Evolutionary conservation across 2,888 invertebrate species (phyloP), one percentile per base, ranked within the genome.

Genomic region (Carpatolechia fugitivella): DNA sequence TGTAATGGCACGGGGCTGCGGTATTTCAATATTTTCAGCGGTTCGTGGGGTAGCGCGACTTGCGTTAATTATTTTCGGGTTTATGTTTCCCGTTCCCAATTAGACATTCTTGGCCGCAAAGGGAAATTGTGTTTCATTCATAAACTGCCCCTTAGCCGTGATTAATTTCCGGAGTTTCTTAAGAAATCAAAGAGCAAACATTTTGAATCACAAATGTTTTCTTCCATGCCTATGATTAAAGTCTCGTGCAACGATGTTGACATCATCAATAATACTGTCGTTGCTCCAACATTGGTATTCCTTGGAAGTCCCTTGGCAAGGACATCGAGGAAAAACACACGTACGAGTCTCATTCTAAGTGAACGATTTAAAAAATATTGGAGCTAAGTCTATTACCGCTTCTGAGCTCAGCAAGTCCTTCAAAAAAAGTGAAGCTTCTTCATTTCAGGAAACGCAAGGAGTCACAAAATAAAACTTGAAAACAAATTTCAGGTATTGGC

Each of bases 21-120:
- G 74, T 64, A 69, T 77, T 78, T 78, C 78, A 74, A 75, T 71
- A 75, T 78, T 78, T 80, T 76, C 75, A 72, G 74, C 62, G 65
- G 71, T 69, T 64, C 54, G 46, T 31, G 54, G 69, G 68, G 70
- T 68, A 68, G 65, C 59, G 52, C 61, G 62, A 52, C 58, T 60
- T 56, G 62, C 65, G 64, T 65, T 66, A 62, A 70, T 71, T 68
- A 67, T 66, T 68, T 65, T 66, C 61, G 63, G 61, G 60, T 60
- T 63, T 63, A 68, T 52, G 50, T 56, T 52, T 54, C 54, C 44
- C 44, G 46, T 46, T 53, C 44, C 53, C 57, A 52, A 57, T 52
- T 49, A 57, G 41, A 56, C 36, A 36, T 36, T 46, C 47, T 51
- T 40, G 30, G 46, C 46, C 11, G 46, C 31, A 24, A 14, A 30